Conservation (phyloP, 2,113 vertebrate genomes). For the Chloropsis cyanopogon region DNA sequence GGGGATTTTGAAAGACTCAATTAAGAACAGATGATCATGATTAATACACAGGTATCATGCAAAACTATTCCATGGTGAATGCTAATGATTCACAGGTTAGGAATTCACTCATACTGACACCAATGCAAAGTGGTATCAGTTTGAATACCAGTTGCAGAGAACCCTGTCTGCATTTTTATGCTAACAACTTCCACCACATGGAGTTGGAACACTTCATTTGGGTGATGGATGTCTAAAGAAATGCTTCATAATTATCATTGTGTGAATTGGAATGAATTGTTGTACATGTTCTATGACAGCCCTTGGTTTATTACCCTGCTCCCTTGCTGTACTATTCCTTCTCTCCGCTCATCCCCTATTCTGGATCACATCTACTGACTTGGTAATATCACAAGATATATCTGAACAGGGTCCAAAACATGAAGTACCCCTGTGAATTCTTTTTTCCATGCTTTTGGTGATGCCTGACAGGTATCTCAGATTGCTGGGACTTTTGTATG, state of each 20-base stretch:
- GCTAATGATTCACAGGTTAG: constrained; percentile 1
- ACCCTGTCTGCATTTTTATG: constrained; percentile 19
- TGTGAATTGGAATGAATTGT: background rate
- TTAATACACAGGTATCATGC: background rate
- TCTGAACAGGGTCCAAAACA: background rate
- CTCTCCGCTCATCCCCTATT: background rate
- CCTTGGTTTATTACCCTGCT: background rate
- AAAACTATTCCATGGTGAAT: background rate
- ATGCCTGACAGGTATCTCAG: background rate
- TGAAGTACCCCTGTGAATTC: background rate
- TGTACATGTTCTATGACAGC: background rate
- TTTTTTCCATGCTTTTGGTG: background rate
- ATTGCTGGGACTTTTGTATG: background rate
- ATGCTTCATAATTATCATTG: background rate
- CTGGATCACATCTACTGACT: background rate
- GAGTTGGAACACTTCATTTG: background rate
- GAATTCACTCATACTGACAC: background rate
- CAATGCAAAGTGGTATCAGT: background rate
- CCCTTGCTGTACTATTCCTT: background rate
- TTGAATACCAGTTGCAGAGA: constrained; percentile 11
- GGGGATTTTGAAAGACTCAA: background rate
- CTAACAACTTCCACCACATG: background rate
- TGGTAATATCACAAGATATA: background rate
- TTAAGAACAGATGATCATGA: background rate
- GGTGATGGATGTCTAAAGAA: background rate